Conservation (phyloP, 2,797 vertebrate genomes). For the Mus minutoides region DNA sequence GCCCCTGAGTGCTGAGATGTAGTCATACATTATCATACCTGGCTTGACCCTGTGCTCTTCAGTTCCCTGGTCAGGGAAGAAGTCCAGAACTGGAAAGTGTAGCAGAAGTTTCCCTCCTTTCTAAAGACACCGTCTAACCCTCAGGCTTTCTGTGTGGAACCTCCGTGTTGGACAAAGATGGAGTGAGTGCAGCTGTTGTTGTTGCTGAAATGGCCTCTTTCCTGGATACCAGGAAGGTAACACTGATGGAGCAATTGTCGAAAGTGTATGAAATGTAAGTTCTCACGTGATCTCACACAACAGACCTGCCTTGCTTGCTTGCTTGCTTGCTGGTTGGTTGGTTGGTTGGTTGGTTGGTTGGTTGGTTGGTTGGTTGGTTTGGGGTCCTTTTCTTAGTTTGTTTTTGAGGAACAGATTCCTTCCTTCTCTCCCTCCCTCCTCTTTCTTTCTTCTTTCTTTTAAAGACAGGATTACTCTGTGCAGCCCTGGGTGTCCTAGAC, state of each 20-base stretch:
- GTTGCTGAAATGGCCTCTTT: slow-evolving; percentile 95
- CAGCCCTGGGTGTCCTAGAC: not conserved
- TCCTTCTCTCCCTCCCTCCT: too few species aligned
- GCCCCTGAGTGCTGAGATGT: not conserved
- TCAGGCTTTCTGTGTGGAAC: slow-evolving; percentile 96
- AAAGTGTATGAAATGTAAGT: slow-evolving; percentile 93
- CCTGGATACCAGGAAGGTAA: slow-evolving; percentile 89
- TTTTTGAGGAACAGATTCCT: slow-evolving; percentile 32
- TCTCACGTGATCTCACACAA: not conserved
- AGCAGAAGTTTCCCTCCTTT: not conserved
- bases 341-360: not conserved
- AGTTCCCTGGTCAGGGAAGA: slow-evolving; percentile 30
- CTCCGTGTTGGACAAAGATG: slow-evolving; percentile 95
- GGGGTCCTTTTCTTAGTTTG: not conserved
- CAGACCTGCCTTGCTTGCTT: not conserved
- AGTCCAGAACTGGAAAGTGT: not conserved
- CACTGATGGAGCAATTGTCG: slow-evolving; percentile 90
- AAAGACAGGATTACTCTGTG: not conserved
- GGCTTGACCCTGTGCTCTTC: not conserved
- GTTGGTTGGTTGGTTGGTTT: not conserved
- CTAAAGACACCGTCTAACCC: not conserved
- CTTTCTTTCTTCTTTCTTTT: too few species aligned
- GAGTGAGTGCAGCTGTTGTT: slow-evolving; percentile 94
- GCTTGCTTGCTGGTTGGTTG: not conserved
- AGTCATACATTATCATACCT: not conserved